A percentile compares a stretch with the other conserved stretches of the same genome.
These are phyloP conservation scores for Tarsius wallacei DNA, from an alignment of 2,797 vertebrate species.

Conservation along the genomic window DNA sequence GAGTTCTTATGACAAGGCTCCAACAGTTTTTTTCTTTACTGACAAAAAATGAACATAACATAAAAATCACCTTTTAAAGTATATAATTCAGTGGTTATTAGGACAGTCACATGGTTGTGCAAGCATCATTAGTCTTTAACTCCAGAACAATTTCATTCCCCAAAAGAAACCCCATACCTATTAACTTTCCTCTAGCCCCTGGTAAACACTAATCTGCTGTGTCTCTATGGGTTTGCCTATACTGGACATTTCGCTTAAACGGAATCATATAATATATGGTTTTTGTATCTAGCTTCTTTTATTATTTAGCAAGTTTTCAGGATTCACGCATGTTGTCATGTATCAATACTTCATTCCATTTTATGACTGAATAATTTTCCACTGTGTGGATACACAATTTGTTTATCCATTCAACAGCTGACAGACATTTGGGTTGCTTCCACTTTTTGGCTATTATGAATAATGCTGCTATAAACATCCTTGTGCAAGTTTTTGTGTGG, in stretches of 20 bases:
- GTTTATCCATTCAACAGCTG: background rate
- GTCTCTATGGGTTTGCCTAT: background rate
- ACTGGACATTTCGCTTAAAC: background rate
- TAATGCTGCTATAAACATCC: background rate
- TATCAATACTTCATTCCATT: background rate
- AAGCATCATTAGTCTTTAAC: constrained; percentile 32
- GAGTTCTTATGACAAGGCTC: background rate
- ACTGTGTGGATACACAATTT: background rate
- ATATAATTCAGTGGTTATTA: background rate
- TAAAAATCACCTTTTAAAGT: background rate
- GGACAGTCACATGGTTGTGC: background rate
- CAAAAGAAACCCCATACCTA: background rate
- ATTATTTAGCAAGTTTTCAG: constrained; percentile 27
- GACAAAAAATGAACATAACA: background rate
- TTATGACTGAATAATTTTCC: constrained; percentile 1
- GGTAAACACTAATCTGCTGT: background rate
- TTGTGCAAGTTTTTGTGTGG: background rate
- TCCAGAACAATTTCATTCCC: constrained; percentile 24
- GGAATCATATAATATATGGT: background rate
- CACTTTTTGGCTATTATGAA: background rate
- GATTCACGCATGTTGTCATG: background rate
- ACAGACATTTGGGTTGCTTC: background rate
- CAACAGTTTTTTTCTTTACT: constrained; percentile 20
- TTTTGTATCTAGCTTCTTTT: constrained; percentile 39
- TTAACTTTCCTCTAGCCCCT: background rate